These are phyloP conservation scores for Monochamus alternatus DNA, from an alignment of 2,888 invertebrate genomes.

Conservation along the genomic window DNA sequence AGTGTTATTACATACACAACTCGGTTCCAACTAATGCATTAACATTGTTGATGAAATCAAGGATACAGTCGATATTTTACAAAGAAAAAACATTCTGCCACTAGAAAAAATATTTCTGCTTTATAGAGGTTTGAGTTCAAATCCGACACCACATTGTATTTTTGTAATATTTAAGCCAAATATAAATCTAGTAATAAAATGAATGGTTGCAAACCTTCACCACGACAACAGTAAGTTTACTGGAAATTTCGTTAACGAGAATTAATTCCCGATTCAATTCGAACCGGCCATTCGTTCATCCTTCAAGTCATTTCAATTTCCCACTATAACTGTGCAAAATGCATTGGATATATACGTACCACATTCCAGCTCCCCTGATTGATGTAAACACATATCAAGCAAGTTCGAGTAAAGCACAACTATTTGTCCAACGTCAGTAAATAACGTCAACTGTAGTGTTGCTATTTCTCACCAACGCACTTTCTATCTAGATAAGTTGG, in stretches of 20 bases:
- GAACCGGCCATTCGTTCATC: neutral
- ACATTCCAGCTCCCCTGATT: slow-evolving; percentile 41
- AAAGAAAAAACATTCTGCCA: too few species aligned
- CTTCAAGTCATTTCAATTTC: slow-evolving; percentile 9
- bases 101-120: too few species aligned
- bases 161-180: too few species aligned
- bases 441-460: slow-evolving; percentile 57
- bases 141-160: too few species aligned
- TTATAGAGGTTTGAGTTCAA: too few species aligned
- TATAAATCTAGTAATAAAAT: too few species aligned
- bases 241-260: neutral
- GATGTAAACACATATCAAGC: slow-evolving; percentile 48
- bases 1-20: too few species aligned
- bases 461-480: slow-evolving; percentile 57
- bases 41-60: too few species aligned
- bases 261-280: neutral
- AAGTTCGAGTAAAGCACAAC: slow-evolving; percentile 46
- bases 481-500: slow-evolving; percentile 51
- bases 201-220: too few species aligned
- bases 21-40: too few species aligned
- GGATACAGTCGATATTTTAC: too few species aligned
- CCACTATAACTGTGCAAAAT: slow-evolving; percentile 23
- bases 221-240: neutral
- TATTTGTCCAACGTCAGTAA: slow-evolving; percentile 59
- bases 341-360: slow-evolving; percentile 34